These are phyloP conservation scores for Tipula lateralis DNA, from an alignment of 2,888 invertebrate genomes.

Conservation along the genomic window DNA sequence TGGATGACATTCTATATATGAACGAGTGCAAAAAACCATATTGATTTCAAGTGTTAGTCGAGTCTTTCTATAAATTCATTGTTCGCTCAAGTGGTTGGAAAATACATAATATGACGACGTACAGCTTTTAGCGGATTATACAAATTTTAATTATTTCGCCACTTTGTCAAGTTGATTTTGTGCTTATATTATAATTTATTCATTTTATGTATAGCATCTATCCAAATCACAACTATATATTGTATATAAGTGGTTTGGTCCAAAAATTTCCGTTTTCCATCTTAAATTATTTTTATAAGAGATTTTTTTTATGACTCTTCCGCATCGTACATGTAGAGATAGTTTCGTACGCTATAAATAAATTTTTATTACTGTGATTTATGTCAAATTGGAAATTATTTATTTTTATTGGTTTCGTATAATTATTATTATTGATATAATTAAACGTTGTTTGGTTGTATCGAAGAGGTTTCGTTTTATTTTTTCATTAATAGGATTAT, in stretches of 20 bases:
- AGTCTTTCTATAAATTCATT: neutral
- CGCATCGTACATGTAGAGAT: neutral
- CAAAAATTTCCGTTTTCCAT: neutral
- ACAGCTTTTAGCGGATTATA: neutral
- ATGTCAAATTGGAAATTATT: neutral
- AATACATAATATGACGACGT: neutral
- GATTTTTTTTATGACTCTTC: neutral
- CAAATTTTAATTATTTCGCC: neutral
- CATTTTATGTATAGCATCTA: neutral
- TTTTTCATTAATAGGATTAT: neutral
- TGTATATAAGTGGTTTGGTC: neutral
- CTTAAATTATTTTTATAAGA: neutral
- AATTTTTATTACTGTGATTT: neutral
- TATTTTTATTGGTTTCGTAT: neutral
- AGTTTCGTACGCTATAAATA: neutral
- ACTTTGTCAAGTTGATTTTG: neutral
- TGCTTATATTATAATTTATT: neutral
- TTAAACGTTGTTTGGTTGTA: neutral
- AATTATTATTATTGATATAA: neutral
- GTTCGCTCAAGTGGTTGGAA: neutral
- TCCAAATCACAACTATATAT: neutral
- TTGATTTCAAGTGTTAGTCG: neutral
- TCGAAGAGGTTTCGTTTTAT: neutral
- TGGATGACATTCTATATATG: neutral
- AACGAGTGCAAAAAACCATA: neutral